These are phyloP conservation scores for Streptopelia turtur DNA, from an alignment of 2,797 vertebrate species.

Conservation along the genomic window DNA sequence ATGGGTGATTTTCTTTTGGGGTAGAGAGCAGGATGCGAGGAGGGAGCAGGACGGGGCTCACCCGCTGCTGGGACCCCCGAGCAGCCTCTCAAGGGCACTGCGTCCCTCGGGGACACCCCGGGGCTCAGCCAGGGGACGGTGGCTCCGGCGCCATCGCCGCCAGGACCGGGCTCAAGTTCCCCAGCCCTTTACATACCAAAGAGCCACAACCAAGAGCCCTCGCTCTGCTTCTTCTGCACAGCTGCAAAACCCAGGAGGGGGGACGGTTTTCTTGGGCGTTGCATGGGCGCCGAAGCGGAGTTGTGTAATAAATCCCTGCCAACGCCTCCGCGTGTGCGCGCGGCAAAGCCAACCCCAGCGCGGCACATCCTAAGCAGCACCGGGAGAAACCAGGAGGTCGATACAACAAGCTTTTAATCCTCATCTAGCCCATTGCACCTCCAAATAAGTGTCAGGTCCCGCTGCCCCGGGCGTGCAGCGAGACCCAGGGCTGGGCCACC, in stretches of 20 bases:
- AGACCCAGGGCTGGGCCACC: background rate
- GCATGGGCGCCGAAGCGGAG: background rate
- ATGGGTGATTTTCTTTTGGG: background rate
- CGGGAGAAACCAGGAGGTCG: accelerated
- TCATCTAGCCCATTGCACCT: background rate
- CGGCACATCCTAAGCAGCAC: accelerated
- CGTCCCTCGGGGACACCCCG: background rate
- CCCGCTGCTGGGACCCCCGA: background rate
- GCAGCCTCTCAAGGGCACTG: constrained; percentile 12
- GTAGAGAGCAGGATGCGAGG: background rate
- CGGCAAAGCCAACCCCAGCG: background rate
- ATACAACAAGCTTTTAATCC: accelerated
- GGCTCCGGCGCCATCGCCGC: background rate
- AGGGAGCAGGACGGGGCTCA: background rate
- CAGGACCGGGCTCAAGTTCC: background rate
- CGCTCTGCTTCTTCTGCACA: background rate
- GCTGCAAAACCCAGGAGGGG: background rate
- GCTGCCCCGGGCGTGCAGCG: background rate
- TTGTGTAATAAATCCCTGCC: constrained; percentile 14
- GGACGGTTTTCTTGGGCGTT: background rate
- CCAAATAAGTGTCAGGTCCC: background rate
- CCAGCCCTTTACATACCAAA: background rate
- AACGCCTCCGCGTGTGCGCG: accelerated
- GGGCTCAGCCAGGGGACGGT: background rate
- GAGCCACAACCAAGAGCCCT: background rate